Base-by-base conservation (phyloP, 2,113 vertebrate species). In the Prolemur simus region DNA sequence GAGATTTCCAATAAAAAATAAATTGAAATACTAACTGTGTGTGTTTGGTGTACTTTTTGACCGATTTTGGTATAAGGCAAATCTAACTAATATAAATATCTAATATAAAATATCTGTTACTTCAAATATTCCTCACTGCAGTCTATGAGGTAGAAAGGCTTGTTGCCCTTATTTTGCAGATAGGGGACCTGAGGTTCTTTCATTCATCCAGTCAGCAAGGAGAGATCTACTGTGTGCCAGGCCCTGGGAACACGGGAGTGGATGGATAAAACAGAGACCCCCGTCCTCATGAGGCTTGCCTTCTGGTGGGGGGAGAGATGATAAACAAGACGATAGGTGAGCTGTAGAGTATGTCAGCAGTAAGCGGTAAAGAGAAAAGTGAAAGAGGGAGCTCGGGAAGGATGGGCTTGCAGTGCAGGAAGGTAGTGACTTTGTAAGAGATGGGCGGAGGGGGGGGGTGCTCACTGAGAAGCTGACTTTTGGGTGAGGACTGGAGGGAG, bases 251-350 rank as follows among this genome's bases (percentile, higher is more conserved):
- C 5, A 29, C 0, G 2, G 23, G 27, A 5, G 29, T 27, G 23
- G 47, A 27, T 42, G 23, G 47, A 27, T 42, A 25, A 27, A 54
- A 42, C 63, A 69, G 3, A 49, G 42, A 66, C 3, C 5, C 5
- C 49, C 52, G 18, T 58, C 52, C 32, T 56, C 4, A 0, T 2
- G 9, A 68, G n/a, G n/a, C 0, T 14, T 17, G 9, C 5, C 0
- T 23, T 45, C 34, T 58, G 13, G 6, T 10, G 2, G 25, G 18
- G 60, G 52, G 18, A 63, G 42, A 37, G 27, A 7, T 11, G 12
- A 14, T 11, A 32, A 8, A 47, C 69, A 49, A 52, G 88, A 63
- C 2, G 4, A 64, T 3, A 7, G 42, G 58, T 20, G 10, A 25
- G 29, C 54, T 25, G 0, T 21, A 17, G 25, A 21, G 6, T 10